phyloP scores from a whole-genome alignment of 2,113 vertebrate species.

The Oriolus oriolus region DNA sequence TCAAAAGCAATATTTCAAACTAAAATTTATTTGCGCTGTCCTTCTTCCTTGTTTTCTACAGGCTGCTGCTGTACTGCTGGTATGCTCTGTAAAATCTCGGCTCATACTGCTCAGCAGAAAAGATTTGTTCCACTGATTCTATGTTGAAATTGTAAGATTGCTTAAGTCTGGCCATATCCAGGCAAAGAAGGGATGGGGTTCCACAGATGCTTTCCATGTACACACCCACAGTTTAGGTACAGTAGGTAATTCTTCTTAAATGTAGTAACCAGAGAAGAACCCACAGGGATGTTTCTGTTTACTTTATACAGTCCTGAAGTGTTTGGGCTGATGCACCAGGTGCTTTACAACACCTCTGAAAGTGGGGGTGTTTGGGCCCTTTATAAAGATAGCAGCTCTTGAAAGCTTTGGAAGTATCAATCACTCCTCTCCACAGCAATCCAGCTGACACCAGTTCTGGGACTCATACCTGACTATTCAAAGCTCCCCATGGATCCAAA shows the following conservation, averaged over 20 bases:
- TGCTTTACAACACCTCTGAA: neutral
- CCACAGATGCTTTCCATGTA: neutral
- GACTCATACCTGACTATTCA: accelerated
- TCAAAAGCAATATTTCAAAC: neutral
- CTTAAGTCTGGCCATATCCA: neutral
- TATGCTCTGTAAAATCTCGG: neutral
- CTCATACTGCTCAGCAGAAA: neutral
- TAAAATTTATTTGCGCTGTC: neutral
- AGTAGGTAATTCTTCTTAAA: neutral
- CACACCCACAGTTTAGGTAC: neutral
- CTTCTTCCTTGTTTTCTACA: neutral
- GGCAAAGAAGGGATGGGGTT: neutral
- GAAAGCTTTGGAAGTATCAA: neutral
- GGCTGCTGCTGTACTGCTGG: neutral
- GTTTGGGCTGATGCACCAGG: neutral
- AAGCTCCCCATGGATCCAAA: neutral
- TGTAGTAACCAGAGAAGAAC: neutral
- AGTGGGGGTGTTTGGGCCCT: neutral
- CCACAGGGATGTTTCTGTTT: neutral
- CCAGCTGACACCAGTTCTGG: neutral
- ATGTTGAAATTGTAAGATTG: neutral
- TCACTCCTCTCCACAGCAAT: neutral
- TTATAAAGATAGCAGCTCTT: neutral
- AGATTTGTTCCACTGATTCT: neutral
- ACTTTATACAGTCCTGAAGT: neutral